Evolutionary conservation across 2,888 invertebrate genomes (phyloP), one percentile per base, ranked within the genome.

Genomic region (Heliconius cydno): DNA sequence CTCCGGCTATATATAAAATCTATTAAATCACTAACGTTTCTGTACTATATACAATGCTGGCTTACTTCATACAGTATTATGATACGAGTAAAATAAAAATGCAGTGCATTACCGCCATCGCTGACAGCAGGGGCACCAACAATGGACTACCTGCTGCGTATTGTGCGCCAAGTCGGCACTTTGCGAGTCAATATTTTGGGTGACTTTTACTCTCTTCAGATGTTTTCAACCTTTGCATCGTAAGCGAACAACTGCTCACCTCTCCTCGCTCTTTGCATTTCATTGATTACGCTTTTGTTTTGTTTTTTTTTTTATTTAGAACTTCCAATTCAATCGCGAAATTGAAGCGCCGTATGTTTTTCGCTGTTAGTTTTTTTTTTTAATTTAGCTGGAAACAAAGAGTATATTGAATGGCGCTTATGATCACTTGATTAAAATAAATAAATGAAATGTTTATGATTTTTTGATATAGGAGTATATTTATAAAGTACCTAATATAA

Each of bases 141-240:
- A 94, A 94, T 91, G 85, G 93, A 88, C 91, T 88, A 94, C 94
- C 94, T 94, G 94, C 94, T 93, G 94, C 86, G 88, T 88, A 92
- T 94, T 94, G 94, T 94, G 88, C 83, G 86, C 89, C 84, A 87
- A 90, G 90, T 90, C 93, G 93, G 93, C 94, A 94, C 93, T 94
- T 93, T 91, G 92, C 91, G 89, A 93, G 90, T 94, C 94, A 94
- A 94, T 94, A 94, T 94, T 94, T 94, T 94, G 90, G 94, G 93
- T 92, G 93, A 93, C 90, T 92, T 86, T 86, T 84, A 84, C 85
- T 85, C 85, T 85, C 82, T 85, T 86, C 85, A 84, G 84, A 85
- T 82, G 84, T 85, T 85, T 82, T 84, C 81, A 82, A 84, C 84
- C 88, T 90, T 87, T 87, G 91, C 90, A 85, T 83, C 86, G 89